These are phyloP conservation scores for Novumbra hubbsi DNA, from an alignment of 2,797 vertebrate genomes.

Conservation along the genomic window DNA sequence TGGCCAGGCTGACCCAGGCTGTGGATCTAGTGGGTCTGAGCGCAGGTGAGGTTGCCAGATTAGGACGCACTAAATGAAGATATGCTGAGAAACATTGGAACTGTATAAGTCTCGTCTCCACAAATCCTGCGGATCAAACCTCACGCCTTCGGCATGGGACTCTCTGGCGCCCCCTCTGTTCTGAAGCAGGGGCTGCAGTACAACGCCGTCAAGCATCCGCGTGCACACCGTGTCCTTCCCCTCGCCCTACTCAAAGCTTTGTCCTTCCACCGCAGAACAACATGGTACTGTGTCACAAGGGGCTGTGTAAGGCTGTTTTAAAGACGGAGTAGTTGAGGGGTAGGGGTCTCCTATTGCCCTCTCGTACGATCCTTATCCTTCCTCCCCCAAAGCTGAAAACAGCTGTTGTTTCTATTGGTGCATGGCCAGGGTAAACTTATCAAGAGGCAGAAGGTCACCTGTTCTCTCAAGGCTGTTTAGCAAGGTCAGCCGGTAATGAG, in stretches of 20 bases:
- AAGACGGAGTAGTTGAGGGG: slow-evolving; percentile 45
- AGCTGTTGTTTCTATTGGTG: slow-evolving; percentile 60
- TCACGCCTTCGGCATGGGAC: slow-evolving; percentile 23
- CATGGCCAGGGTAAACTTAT: slow-evolving; percentile 76
- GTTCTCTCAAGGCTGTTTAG: slow-evolving; percentile 79
- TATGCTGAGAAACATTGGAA: slow-evolving; percentile 49
- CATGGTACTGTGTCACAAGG: slow-evolving; percentile 60
- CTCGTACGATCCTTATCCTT: slow-evolving; percentile 37
- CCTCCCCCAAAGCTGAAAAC: slow-evolving; percentile 40
- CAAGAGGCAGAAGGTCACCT: slow-evolving; percentile 80
- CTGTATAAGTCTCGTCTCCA: slow-evolving; percentile 53
- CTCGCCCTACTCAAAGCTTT: slow-evolving; percentile 36
- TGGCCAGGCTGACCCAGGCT: slow-evolving; percentile 42
- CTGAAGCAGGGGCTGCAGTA: neutral
- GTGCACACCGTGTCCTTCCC: slow-evolving; percentile 11
- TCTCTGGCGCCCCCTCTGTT: slow-evolving; percentile 17
- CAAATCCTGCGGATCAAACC: slow-evolving; percentile 34
- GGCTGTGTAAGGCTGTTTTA: slow-evolving; percentile 56
- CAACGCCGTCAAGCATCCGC: neutral
- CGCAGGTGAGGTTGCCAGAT: slow-evolving; percentile 57
- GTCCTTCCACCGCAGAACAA: slow-evolving; percentile 49
- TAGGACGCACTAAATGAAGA: slow-evolving; percentile 66
- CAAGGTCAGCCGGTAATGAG: slow-evolving; percentile 85
- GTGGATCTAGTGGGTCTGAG: slow-evolving; percentile 37
- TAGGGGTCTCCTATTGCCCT: slow-evolving; percentile 57